Conservation (phyloP, 2,113 vertebrate genomes). For the Psittacula cyanocephala region DNA sequence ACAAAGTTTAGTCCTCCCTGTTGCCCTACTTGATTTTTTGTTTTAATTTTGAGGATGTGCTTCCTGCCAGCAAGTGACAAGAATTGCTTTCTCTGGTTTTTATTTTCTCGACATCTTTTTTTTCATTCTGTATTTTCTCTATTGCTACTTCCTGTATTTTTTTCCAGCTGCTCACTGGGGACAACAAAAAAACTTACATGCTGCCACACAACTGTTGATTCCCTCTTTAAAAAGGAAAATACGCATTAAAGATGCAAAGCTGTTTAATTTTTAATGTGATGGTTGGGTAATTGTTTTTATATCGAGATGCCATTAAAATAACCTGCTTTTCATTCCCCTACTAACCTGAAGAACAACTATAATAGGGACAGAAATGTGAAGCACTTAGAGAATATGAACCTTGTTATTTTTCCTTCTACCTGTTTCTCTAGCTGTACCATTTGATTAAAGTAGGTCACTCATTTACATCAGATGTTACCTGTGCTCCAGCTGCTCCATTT, state of each 20-base stretch:
- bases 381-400: background rate
- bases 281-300: background rate
- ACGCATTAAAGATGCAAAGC: conserved; percentile 48
- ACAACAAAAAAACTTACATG: background rate
- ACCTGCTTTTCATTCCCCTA: background rate
- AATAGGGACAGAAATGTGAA: background rate
- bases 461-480: conserved; percentile 10
- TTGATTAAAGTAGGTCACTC: background rate
- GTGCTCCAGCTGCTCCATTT: background rate
- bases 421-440: background rate
- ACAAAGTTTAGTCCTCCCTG: background rate
- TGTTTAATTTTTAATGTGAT: conserved; percentile 47
- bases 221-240: background rate
- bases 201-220: background rate
- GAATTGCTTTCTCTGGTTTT: background rate
- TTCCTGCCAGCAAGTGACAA: background rate
- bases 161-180: background rate
- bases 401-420: background rate
- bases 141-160: conserved; percentile 3
- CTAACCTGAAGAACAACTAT: background rate
- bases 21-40: background rate
- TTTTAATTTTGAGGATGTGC: background rate
- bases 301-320: conserved; percentile 14
- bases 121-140: background rate
- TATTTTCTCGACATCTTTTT: background rate